phyloP scores from a whole-genome alignment of 2,113 vertebrate genomes.

The Sminthopsis crassicaudata region DNA sequence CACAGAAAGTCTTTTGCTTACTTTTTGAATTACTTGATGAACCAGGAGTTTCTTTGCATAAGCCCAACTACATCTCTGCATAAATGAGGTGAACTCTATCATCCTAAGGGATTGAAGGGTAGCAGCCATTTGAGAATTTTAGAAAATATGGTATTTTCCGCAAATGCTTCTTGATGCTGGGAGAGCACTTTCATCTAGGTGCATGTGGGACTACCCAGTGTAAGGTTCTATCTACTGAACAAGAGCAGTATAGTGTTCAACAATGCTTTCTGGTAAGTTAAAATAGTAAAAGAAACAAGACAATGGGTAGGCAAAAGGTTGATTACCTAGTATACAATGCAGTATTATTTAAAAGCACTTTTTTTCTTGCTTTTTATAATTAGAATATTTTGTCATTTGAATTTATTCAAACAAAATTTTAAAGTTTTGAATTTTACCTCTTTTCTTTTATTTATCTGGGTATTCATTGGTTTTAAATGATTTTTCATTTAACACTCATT shows the following conservation, averaged over 20 bases:
- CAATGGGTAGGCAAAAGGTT: neutral
- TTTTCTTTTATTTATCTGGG: neutral
- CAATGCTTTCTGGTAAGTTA: neutral
- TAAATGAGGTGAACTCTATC: neutral
- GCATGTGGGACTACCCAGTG: neutral
- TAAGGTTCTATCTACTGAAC: neutral
- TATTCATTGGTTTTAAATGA: neutral
- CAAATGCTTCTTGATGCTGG: neutral
- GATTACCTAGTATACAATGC: neutral
- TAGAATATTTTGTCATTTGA: neutral
- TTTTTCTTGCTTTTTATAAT: neutral
- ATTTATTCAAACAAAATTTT: neutral
- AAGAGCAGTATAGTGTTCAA: neutral
- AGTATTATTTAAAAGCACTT: neutral
- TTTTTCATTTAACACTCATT: neutral
- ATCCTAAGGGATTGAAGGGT: neutral
- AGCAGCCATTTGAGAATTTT: neutral
- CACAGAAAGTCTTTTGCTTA: neutral
- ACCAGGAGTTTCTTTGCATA: too few species aligned
- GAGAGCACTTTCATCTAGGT: too few species aligned
- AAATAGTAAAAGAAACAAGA: neutral
- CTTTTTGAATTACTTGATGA: neutral
- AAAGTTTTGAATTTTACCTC: too few species aligned
- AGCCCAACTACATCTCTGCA: too few species aligned
- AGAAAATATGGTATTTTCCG: neutral